These are phyloP conservation scores for Batillaria attramentaria DNA, from an alignment of 1,140 invertebrate species.

Conservation along the genomic window DNA sequence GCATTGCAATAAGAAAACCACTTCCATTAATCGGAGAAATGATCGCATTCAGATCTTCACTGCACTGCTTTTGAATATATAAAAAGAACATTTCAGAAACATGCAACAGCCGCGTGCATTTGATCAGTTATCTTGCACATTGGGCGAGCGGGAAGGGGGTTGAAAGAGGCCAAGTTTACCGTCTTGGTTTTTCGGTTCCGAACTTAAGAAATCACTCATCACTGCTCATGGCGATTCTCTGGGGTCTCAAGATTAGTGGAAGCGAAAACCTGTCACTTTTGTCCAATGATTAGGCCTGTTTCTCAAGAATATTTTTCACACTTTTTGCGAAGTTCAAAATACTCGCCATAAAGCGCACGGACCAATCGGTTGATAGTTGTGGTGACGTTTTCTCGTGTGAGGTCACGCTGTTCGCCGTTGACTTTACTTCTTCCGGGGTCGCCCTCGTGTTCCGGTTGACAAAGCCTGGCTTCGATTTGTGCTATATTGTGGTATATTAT, in stretches of 20 bases:
- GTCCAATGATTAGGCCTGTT: background rate
- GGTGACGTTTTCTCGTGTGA: background rate
- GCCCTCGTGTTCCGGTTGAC: background rate
- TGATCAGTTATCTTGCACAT: background rate
- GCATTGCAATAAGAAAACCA: background rate
- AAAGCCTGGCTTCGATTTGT: background rate
- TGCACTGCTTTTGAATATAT: background rate
- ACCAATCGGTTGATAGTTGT: background rate
- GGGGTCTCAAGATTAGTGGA: background rate
- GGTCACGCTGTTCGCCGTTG: background rate
- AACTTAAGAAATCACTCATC: background rate
- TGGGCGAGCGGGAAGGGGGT: conserved; percentile 13
- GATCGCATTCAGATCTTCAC: background rate
- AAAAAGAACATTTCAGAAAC: background rate
- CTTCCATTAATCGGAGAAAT: background rate
- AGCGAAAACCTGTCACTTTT: background rate
- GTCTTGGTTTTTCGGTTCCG: conserved; percentile 3
- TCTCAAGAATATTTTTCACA: conserved; percentile 4
- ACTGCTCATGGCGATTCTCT: background rate
- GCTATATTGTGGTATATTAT: background rate
- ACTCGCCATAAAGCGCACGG: background rate
- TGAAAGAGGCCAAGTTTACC: background rate
- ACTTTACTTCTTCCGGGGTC: too few relatives aligned
- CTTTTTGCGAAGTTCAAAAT: conserved; percentile 1
- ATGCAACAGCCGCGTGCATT: background rate